phyloP scores from a whole-genome alignment of 2,113 vertebrate genomes.

The Elephantulus edwardii region DNA sequence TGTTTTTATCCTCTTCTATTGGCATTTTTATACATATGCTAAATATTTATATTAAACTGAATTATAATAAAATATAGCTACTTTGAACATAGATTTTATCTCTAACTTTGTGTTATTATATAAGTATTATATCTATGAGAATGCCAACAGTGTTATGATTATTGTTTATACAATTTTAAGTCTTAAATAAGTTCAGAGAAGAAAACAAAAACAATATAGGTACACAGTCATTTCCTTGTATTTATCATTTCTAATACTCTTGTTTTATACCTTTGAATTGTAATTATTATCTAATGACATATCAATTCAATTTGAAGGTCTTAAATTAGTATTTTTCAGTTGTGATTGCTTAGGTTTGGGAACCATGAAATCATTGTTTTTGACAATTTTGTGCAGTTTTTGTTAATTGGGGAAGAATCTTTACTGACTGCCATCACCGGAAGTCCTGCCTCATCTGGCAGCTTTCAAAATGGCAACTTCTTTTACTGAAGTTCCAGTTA shows the following conservation, averaged over 20 bases:
- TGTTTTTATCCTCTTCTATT: not conserved
- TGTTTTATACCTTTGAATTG: not conserved
- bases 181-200: constrained; percentile 39
- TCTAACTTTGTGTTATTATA: not conserved
- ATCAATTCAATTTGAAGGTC: not conserved
- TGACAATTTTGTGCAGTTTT: constrained; percentile 29
- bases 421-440: not conserved
- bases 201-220: not conserved
- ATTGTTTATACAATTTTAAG: not conserved
- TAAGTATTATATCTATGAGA: not conserved
- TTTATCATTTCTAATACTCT: not conserved
- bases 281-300: not conserved
- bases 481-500: constrained; percentile 20
- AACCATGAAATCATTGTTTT: not conserved
- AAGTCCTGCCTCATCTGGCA: constrained; percentile 43
- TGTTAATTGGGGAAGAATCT: constrained; percentile 14
- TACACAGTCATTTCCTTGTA: not conserved
- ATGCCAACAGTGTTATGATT: not conserved
- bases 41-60: not conserved
- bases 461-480: constrained; percentile 39
- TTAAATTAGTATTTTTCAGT: not conserved
- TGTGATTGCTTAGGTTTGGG: not conserved
- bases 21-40: constrained; percentile 4
- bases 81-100: constrained; percentile 33
- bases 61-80: constrained; percentile 41